phyloP scores from a whole-genome alignment of 1,140 invertebrate genomes.

The Aphelinus atriplicis region DNA sequence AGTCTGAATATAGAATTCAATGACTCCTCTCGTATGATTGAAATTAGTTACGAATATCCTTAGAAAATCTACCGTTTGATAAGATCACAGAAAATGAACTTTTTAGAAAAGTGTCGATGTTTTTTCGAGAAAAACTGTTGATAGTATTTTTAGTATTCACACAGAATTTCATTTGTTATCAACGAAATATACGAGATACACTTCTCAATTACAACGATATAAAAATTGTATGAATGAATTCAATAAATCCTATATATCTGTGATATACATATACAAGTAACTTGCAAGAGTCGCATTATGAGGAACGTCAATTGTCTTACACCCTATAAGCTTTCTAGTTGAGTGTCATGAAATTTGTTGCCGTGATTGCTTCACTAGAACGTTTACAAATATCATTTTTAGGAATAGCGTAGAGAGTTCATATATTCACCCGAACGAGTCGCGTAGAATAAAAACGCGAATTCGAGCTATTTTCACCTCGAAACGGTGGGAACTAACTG shows the following conservation, averaged over 20 bases:
- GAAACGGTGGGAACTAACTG: too few relatives aligned
- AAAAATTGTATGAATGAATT: conserved; percentile 33
- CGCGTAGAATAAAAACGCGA: too few relatives aligned
- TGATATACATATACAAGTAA: conserved; percentile 15
- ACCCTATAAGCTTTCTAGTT: conserved; percentile 9
- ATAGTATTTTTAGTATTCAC: conserved; percentile 24
- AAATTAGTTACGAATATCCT: neutral
- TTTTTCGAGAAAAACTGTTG: conserved; percentile 5
- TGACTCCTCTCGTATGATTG: neutral
- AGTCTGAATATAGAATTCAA: neutral
- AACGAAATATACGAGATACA: conserved; percentile 35
- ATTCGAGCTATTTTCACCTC: too few relatives aligned
- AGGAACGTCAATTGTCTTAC: conserved; percentile 30
- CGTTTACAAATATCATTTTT: too few relatives aligned
- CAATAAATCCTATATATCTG: conserved; percentile 18
- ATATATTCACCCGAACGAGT: too few relatives aligned
- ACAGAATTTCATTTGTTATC: conserved; percentile 33
- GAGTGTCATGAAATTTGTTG: conserved; percentile 13
- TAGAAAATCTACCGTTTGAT: neutral
- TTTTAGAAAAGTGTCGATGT: neutral
- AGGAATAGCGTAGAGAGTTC: too few relatives aligned
- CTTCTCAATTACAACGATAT: conserved; percentile 31
- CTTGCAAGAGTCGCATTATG: conserved; percentile 20
- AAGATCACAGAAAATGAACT: neutral
- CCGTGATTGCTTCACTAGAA: neutral